A percentile compares a stretch with the other conserved stretches of the same genome.
Conservation (phyloP, 2,888 invertebrate genomes). For the Hecatera dysodea region DNA sequence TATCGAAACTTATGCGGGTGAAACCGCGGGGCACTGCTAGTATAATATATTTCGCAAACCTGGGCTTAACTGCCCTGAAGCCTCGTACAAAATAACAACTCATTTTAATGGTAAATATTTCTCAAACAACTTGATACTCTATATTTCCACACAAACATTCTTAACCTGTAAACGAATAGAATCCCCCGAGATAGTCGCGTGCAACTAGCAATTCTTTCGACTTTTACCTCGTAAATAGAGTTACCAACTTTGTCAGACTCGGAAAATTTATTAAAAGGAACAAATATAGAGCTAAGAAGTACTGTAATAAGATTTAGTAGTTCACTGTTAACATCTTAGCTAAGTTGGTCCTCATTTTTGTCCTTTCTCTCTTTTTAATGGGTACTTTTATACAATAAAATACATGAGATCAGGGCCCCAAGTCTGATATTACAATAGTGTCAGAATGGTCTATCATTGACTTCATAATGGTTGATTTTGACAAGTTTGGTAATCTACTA, state of each 20-base stretch:
- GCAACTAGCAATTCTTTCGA: constrained; percentile 63
- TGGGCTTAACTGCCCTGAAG: neutral
- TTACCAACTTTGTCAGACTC: constrained; percentile 57
- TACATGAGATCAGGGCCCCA: constrained; percentile 32
- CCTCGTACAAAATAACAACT: neutral
- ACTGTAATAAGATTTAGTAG: constrained; percentile 63
- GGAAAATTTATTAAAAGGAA: constrained; percentile 65
- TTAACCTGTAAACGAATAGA: constrained; percentile 45
- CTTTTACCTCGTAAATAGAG: constrained; percentile 62
- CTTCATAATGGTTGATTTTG: no score
- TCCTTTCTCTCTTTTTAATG: constrained; percentile 43
- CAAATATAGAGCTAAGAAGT: constrained; percentile 57
- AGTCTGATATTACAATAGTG: no score
- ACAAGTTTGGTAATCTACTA: no score
- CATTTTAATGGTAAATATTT: constrained; percentile 11
- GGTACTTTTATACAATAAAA: constrained; percentile 35
- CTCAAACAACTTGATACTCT: neutral
- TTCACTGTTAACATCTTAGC: constrained; percentile 54
- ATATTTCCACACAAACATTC: constrained; percentile 22
- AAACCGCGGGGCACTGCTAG: no score
- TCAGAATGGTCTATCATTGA: no score
- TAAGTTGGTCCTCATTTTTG: constrained; percentile 57
- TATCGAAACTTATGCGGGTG: no score
- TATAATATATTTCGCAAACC: no score
- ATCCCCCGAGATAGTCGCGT: constrained; percentile 47